Base-by-base conservation (phyloP, 2,797 vertebrate genomes). In the Ctenosaura bakeri region DNA sequence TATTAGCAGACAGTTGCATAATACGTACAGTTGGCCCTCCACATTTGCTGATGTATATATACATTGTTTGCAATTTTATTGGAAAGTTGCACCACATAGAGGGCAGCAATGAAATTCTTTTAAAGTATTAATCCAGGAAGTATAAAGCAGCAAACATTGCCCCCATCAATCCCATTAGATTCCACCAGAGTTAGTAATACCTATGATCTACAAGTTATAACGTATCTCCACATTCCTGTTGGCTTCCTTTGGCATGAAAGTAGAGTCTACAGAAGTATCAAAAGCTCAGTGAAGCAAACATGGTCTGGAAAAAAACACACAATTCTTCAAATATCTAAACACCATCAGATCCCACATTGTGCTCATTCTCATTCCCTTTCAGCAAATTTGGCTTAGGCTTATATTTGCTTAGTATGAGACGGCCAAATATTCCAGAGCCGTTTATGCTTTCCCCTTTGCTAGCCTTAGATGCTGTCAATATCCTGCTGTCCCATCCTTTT, bases 281-380 rank as follows among this genome's bases (percentile, higher is more conserved):
- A 84, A 79, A 46, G 56, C 85, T 38, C 42, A 66, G 35, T 0
- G 1, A 0, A 0, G n/a, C 35, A 93, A 54, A 46, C 77, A 64
- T 69, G 42, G 24, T 22, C 50, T 76, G 46, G 22, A 54, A 76
- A 76, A 46, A 91, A 20, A 91, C 50, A 94, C 0, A 32, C 12
- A 74, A 74, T 93, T 88, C 42, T 74, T 90, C 86, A 92, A 93
- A 85, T 73, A 88, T 56, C n/a, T 77, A 90, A 89, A 50, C 54
- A 69, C 22, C 71, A 93, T 32, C 59, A 88, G 26, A 80, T 20
- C 24, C 89, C 73, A 74, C 86, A 64, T 74, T 89, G 16, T 79
- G 90, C 80, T 88, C 56, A 79, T 14, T 84, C 79, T 89, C 71
- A 85, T 56, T 74, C 50, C 88, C 10, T 91, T 87, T 83, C 46